phyloP scores from a whole-genome alignment of 2,113 vertebrate species.

The Callipepla californica region DNA sequence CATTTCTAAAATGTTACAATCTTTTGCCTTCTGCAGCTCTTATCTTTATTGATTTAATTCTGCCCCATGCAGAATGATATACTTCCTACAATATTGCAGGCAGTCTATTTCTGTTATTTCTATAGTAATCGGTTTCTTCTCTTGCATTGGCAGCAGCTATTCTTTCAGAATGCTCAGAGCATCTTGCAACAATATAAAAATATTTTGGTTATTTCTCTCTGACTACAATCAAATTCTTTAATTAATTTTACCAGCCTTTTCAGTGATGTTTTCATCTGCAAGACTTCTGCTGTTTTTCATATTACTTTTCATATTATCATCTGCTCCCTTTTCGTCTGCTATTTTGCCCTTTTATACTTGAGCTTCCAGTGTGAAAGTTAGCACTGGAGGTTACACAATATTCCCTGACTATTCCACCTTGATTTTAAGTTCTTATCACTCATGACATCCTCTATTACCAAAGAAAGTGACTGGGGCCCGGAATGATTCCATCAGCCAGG shows the following conservation, averaged over 20 bases:
- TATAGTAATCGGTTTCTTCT: neutral
- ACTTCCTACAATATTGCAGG: neutral
- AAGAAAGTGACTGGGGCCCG: fast-evolving
- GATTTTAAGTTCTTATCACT: neutral
- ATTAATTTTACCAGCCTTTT: neutral
- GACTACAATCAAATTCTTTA: neutral
- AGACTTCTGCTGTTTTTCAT: neutral
- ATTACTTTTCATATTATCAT: neutral
- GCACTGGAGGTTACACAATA: neutral
- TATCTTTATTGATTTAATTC: neutral
- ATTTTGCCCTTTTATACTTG: neutral
- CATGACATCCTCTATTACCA: neutral
- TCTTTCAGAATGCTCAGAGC: neutral
- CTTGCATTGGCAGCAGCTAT: neutral
- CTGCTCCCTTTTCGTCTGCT: neutral
- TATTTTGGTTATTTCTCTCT: neutral
- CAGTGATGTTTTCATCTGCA: neutral
- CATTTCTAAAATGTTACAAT: neutral
- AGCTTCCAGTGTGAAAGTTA: neutral
- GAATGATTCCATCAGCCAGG: neutral
- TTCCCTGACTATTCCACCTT: neutral
- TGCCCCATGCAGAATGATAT: neutral
- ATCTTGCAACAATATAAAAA: neutral
- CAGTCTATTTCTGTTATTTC: neutral
- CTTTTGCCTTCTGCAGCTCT: neutral